Evolutionary conservation across 2,113 vertebrate species (phyloP).

Genomic region (Chinchilla lanigera): DNA sequence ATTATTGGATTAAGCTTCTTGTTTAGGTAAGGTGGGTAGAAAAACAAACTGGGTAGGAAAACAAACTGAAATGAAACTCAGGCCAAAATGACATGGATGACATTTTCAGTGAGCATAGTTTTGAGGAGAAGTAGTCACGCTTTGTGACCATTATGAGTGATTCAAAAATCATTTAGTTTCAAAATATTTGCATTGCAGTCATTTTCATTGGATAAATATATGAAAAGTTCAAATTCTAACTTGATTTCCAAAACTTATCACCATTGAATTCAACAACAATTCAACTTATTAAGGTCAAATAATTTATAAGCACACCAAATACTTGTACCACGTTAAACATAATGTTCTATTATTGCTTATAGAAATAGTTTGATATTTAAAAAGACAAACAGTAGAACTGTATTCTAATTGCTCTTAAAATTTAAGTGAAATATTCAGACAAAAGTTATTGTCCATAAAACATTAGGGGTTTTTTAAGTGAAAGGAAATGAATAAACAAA

Average conservation of each 20-base stretch:
- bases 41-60: constrained; percentile 38
- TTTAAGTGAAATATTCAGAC: background rate
- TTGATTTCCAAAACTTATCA: background rate
- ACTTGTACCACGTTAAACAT: background rate
- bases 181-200: background rate
- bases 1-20: constrained; percentile 23
- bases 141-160: background rate
- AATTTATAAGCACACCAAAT: background rate
- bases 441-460: background rate
- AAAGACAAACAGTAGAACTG: background rate
- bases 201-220: background rate
- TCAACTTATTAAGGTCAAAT: background rate
- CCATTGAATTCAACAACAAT: background rate
- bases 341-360: background rate
- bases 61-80: constrained; percentile 28
- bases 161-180: background rate
- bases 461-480: background rate
- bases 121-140: background rate
- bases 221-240: background rate
- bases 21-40: background rate
- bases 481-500: background rate
- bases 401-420: background rate
- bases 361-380: background rate
- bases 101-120: constrained; percentile 3
- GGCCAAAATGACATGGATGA: background rate